Base-by-base conservation (phyloP, 2,113 vertebrate genomes). In the Piprites chloris region DNA sequence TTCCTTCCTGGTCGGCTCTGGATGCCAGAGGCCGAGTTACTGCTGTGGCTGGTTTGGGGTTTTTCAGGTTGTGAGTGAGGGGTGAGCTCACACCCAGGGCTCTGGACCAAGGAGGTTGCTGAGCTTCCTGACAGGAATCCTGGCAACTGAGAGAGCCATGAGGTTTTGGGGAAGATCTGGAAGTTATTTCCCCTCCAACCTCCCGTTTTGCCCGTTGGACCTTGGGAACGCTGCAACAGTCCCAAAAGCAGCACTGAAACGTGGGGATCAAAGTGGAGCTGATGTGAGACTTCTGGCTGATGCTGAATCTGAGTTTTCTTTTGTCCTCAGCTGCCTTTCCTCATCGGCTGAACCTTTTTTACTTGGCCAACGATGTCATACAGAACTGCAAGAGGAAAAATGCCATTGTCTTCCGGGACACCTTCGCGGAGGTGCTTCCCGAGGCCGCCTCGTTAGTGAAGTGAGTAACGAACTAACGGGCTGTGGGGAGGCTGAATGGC, bases 311-410 rank as follows among this genome's bases (percentile, higher is more conserved):
- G 8, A 27, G 2, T 52, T 73, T 42, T 76, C 59, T 94, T 80
- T 50, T 74, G 42, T 26, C 24, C 55, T 68, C 81, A 99, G 99
- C 99, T 92, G 99, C 99, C 65, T 98, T 98, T 96, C 98, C 98
- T 75, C 99, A 99, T 85, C 98, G 99, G 19, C 97, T 99, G 96
- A 99, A 99, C 97, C 99, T 99, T 39, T 99, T 99, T 95, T 99
- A 99, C 97, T 92, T 99, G 90, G 99, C 99, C 94, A 99, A 99
- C 6, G 99, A 99, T 44, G 99, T 99, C 91, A 99, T 99, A 81
- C 99, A 99, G 97, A 99, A 99, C 97, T 99, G 99, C 98, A 99
- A 99, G 93, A 98, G 99, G 72, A 99, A 98, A 94, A 99, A 99
- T 1, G 99, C 99, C 8, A 98, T 99, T 8, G 98, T 99, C n/a